Percentiles rank a stretch among this genome's conserved stretches.
These are phyloP conservation scores for pig (Sus scrofa) DNA, from an alignment of 2,113 vertebrate genomes.

Conservation along the genomic window T2T-Sscrofa CM000828.6:41717501-41718000, in stretches of 20 bases:
- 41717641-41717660: not conserved
- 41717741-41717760: not conserved
- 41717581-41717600: not conserved
- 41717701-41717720: not conserved
- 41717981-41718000: not conserved
- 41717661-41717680: not conserved
- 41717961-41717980: not conserved
- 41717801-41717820: not conserved
- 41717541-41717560: not conserved
- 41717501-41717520: not conserved
- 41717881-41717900: not conserved
- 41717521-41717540: not conserved
- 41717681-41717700: not conserved
- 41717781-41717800: not conserved
- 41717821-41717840: not conserved
- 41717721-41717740: not conserved
- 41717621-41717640: not conserved
- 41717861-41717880: not conserved
- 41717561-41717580: not conserved
- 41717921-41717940: not conserved
- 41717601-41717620: not conserved
- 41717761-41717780: not conserved
- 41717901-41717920: not conserved
- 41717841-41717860: not conserved
- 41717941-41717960: fast-evolving